phyloP scores from a whole-genome alignment of 2,797 vertebrate genomes.

The Coranthus polyacanthus region DNA sequence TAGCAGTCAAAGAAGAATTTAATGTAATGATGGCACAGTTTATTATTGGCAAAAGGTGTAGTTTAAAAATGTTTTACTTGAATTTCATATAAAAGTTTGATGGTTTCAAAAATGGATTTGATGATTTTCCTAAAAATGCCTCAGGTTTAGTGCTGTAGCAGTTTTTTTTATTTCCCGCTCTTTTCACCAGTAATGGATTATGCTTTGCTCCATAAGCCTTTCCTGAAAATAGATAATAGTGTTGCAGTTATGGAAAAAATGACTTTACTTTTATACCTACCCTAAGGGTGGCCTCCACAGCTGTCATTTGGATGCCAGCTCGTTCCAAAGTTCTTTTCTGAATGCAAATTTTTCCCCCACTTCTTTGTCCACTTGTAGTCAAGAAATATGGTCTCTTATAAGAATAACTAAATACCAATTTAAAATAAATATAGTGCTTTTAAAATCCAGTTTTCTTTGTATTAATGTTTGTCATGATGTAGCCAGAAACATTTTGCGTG shows the following conservation, averaged over 20 bases:
- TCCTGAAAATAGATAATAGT: slow-evolving; percentile 61
- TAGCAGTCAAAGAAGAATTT: background rate
- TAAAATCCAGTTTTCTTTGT: slow-evolving; percentile 25
- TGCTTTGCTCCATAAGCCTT: slow-evolving; percentile 45
- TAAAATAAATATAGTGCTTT: slow-evolving; percentile 10
- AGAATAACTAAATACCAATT: slow-evolving; percentile 22
- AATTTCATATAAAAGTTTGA: slow-evolving; percentile 25
- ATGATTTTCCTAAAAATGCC: slow-evolving; percentile 39
- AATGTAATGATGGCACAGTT: slow-evolving; percentile 25
- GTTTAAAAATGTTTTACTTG: slow-evolving; percentile 12
- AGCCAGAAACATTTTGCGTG: slow-evolving; percentile 53
- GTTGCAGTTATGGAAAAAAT: slow-evolving; percentile 45
- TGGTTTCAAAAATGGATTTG: slow-evolving; percentile 37
- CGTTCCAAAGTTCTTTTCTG: slow-evolving; percentile 33
- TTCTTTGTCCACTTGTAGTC: background rate
- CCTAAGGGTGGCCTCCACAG: slow-evolving; percentile 49
- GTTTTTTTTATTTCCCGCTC: slow-evolving; percentile 20
- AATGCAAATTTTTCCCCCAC: slow-evolving; percentile 17
- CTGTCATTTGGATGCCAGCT: slow-evolving; percentile 52
- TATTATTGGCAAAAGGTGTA: background rate
- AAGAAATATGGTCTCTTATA: background rate
- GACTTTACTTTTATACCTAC: slow-evolving; percentile 36
- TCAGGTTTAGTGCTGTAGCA: slow-evolving; percentile 43
- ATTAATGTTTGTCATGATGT: slow-evolving; percentile 41
- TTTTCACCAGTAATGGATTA: slow-evolving; percentile 46